Conservation (phyloP, 2,797 vertebrate species). For the Platyrinchus mystaceus region DNA sequence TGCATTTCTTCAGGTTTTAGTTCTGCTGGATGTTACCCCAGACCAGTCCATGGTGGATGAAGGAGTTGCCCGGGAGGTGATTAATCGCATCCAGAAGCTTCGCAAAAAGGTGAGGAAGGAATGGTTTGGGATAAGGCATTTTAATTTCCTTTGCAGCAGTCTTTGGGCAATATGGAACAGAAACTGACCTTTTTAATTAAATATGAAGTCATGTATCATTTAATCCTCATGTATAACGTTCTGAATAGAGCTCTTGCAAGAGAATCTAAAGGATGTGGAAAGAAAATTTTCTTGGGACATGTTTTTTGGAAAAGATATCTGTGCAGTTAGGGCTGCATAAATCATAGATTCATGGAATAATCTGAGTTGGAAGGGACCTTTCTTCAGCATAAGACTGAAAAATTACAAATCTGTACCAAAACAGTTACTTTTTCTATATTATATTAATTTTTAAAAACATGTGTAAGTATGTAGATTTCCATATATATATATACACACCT, state of each 20-base stretch:
- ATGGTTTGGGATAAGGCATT: neutral
- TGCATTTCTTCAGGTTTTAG: slow-evolving; percentile 80
- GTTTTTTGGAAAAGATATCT: neutral
- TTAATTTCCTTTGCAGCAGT: neutral
- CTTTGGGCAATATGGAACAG: neutral
- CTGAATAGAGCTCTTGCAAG: neutral
- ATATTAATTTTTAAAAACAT: no score
- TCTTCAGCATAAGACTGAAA: neutral
- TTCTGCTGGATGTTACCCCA: slow-evolving; percentile 90
- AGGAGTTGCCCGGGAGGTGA: slow-evolving; percentile 95
- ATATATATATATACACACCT: neutral
- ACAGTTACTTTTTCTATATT: neutral
- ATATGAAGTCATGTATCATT: neutral
- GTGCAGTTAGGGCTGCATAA: neutral
- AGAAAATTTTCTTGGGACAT: rapidly evolving
- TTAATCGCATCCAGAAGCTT: slow-evolving; percentile 98
- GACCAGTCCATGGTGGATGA: slow-evolving; percentile 97
- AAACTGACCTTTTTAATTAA: neutral
- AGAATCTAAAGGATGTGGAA: neutral
- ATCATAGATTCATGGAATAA: neutral
- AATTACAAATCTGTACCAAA: neutral
- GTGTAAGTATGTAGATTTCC: neutral
- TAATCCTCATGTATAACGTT: neutral
- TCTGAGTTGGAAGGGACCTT: neutral
- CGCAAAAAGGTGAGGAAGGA: slow-evolving; percentile 89